Base-by-base conservation (phyloP, 2,888 invertebrate genomes). In the Volucella inflata region DNA sequence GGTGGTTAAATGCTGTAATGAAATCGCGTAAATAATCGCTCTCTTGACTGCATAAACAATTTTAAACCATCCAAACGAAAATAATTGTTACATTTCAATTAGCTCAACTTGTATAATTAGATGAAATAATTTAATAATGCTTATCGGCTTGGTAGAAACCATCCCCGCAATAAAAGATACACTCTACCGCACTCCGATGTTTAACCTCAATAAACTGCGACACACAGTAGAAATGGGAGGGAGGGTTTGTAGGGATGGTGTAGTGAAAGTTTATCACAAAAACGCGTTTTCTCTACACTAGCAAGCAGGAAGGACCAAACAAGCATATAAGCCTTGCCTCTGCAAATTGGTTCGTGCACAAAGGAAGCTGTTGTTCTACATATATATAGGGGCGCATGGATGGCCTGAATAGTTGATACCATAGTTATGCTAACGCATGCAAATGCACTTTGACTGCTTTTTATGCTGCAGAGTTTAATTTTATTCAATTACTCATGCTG, bases 31-130 rank as follows among this genome's bases (percentile, higher is more conserved):
- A 30, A 30, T 30, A 30, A 30, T 30, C 30, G 30, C 30, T 30
- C 30, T 30, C 6, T 30, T 30, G n/a, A n/a, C 30, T 30, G 30
- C 30, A 30, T 6, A 30, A 30, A 65, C 6, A 6, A 30, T 30
- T 30, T 68, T 53, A 67, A 50, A 57, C 50, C 57, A 70, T 68
- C 76, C 77, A 67, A 53, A 64, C 36, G 44, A 42, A 50, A 51
- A 67, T 51, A 64, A 70, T 78, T 84, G 75, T 75, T 80, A 71
- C 80, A 48, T 62, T 85, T 85, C 80, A 85, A 85, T 85, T 85
- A 85, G 80, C 71, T 76, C 71, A 85, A 80, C 84, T 85, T 76
- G 84, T 76, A 85, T 80, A 85, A 85, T 80, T 85, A 85, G 80
- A 80, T 67, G 67, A 80, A 85, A 80, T 85, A 85, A 85, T 80